These are phyloP conservation scores for Xylophagus ater DNA, from an alignment of 2,888 invertebrate species.

Conservation along the genomic window DNA sequence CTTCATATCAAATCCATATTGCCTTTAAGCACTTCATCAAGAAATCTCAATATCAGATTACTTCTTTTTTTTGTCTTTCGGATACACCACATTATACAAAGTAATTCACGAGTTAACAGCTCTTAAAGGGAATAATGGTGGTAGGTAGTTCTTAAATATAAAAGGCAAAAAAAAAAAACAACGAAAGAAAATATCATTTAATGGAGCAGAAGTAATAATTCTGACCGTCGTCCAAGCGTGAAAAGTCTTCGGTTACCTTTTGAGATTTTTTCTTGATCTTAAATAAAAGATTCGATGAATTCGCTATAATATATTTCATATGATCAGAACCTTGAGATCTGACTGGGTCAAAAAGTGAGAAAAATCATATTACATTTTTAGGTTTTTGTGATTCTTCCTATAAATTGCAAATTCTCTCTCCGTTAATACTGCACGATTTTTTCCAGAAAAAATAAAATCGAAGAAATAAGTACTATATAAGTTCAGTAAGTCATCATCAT, in stretches of 20 bases:
- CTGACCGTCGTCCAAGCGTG: constrained; percentile 14
- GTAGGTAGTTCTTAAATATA: constrained; percentile 1
- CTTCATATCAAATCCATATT: no score
- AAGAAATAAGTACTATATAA: no score
- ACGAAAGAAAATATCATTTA: constrained; percentile 17
- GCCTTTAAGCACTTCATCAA: no score
- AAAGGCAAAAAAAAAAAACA: background rate
- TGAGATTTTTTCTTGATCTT: constrained; percentile 14
- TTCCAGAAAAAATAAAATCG: no score
- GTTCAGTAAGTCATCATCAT: no score
- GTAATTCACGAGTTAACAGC: constrained; percentile 16
- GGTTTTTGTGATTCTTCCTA: no score
- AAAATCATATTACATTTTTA: no score
- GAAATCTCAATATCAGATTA: no score
- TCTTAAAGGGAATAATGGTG: constrained; percentile 1
- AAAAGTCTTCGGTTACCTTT: constrained; percentile 15
- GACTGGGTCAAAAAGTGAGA: constrained; percentile 10
- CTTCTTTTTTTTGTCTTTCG: background rate
- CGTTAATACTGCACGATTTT: no score
- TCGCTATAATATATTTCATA: no score
- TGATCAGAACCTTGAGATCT: constrained; percentile 1
- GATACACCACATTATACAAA: background rate
- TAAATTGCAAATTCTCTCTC: no score
- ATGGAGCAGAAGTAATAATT: constrained; percentile 17
- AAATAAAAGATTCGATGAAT: no score